Evolutionary conservation across 1,140 invertebrate genomes (phyloP), one percentile per base, ranked within the genome.

Genomic region (Papilio helenus): DNA sequence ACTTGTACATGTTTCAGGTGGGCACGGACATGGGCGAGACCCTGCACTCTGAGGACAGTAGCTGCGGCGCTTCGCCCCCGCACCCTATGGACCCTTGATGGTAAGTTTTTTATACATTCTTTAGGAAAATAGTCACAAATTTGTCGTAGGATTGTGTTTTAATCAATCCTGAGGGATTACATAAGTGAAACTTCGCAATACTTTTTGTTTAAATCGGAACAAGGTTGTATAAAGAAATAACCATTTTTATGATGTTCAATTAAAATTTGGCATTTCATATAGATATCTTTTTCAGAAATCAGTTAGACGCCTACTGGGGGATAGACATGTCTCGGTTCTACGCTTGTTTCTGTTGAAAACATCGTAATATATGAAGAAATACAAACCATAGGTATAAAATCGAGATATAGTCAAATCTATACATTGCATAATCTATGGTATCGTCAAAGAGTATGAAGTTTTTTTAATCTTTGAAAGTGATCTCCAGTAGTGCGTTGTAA

Each of bases 311-410:
- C 84, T 84, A 86, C 78, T 91, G 91, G 90, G 88, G 83, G 76
- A 82, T 92, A 79, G 91, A 92, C 84, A 82, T 92, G 87, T 92
- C 91, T 71, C 89, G 87, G 73, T 87, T 92, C 81, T 93, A 92
- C 86, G 90, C 92, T 44, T 93, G 92, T 81, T 93, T 93, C 83
- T 93, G 92, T 89, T 93, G 79, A 88, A 61, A 20, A 71, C 51
- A 71, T 73, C 20, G 44, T 20, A 68, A 65, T 73, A 71, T 16
- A 16, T 14, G n/a, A 18, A 73, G 49, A 42, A 39, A 42, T 34
- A 72, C 5, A 72, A n/a, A 42, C 34, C 3, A 39, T 72, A 55
- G 58, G 14, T 61, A 14, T 39, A 39, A 39, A 39, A 61, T 23
- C 55, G 20, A 61, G 20, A 23, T 9, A 58, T 26, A 14, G 12